Percentiles rank a stretch among this genome's conserved stretches.
Evolutionary conservation across 1,140 invertebrate species (phyloP).

Genomic region (Babylonia areolata): DNA sequence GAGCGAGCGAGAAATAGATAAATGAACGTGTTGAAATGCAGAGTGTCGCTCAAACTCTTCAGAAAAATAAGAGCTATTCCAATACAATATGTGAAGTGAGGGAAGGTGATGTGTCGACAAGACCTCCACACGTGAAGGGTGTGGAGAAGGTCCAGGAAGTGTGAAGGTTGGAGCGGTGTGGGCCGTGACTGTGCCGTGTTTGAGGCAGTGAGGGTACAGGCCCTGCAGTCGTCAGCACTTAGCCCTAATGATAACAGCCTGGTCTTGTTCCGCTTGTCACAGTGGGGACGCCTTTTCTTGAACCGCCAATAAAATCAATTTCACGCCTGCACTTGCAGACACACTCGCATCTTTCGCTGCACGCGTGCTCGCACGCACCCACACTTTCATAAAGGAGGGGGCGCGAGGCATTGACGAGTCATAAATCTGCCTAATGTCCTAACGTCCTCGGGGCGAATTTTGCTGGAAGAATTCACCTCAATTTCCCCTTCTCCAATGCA

Average conservation of each 20-base stretch:
- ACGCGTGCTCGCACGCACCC: slow-evolving; percentile 26
- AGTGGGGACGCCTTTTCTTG: not conserved
- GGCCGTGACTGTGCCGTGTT: too few species aligned
- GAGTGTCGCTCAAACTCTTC: too few species aligned
- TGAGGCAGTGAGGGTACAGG: not conserved
- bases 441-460: slow-evolving; percentile 33
- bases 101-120: too few species aligned
- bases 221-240: not conserved
- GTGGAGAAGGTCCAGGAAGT: not conserved
- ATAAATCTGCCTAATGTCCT: slow-evolving; percentile 34
- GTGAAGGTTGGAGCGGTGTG: too few species aligned
- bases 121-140: too few species aligned
- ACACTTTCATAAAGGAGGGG: slow-evolving; percentile 22
- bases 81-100: too few species aligned
- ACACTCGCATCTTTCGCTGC: not conserved
- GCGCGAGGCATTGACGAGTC: slow-evolving; percentile 6
- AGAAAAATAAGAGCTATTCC: too few species aligned
- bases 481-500: slow-evolving; percentile 30
- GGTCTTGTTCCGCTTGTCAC: slow-evolving; percentile 5
- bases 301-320: slow-evolving; percentile 28
- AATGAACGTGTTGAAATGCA: too few species aligned
- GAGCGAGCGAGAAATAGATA: too few species aligned
- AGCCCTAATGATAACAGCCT: slow-evolving; percentile 3
- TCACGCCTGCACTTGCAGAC: slow-evolving; percentile 22
- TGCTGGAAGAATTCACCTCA: slow-evolving; percentile 32